These are phyloP conservation scores for Dromas ardeola DNA, from an alignment of 2,113 vertebrate species.

Conservation along the genomic window DNA sequence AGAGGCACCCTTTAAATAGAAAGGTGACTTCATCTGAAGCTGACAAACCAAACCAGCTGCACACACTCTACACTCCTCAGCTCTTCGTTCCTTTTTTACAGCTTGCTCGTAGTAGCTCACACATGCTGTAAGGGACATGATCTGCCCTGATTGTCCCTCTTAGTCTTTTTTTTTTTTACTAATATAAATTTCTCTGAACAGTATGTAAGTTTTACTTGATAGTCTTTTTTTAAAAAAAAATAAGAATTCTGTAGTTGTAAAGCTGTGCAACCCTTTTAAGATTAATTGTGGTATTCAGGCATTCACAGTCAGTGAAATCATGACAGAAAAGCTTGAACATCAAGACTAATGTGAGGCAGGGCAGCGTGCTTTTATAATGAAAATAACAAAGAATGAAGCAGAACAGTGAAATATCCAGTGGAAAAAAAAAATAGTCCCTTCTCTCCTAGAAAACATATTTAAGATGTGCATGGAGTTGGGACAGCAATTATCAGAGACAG, in stretches of 20 bases:
- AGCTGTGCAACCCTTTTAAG: not conserved
- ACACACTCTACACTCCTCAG: not conserved
- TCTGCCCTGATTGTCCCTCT: not conserved
- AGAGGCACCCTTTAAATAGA: not conserved
- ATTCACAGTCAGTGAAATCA: not conserved
- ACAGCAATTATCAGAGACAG: not conserved
- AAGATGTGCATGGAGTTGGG: not conserved
- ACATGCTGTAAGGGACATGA: not conserved
- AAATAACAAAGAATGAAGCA: not conserved
- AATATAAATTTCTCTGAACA: not conserved
- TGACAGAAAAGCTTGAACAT: not conserved
- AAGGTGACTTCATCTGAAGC: not conserved
- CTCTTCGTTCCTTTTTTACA: not conserved
- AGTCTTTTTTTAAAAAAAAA: not conserved
- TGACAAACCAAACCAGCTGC: not conserved
- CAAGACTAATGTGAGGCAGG: not conserved
- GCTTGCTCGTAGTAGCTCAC: not conserved
- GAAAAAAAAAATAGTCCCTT: not conserved
- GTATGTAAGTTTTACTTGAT: not conserved
- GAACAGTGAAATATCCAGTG: not conserved
- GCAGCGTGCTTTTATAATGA: not conserved
- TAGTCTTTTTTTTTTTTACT: not conserved
- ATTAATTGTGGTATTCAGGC: not conserved
- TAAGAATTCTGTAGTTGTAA: not conserved
- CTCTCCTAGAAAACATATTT: not conserved